These are phyloP conservation scores for Centruroides vittatus DNA, from an alignment of 1,140 invertebrate species.

Conservation along the genomic window DNA sequence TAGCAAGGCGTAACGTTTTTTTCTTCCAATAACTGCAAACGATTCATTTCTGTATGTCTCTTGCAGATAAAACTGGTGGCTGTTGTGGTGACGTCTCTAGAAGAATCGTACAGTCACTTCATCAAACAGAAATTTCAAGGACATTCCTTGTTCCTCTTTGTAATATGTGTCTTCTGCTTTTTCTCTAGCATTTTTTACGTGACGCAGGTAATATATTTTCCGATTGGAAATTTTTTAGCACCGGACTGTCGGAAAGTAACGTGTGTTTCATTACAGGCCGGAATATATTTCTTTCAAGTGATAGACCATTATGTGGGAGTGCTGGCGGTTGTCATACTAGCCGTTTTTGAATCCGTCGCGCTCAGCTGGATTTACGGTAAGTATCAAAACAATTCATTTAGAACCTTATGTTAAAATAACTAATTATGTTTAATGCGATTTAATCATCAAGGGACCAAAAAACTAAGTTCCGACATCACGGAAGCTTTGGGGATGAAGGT, in stretches of 20 bases:
- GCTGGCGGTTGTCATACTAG: constrained; percentile 76
- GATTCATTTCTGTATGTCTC: no score
- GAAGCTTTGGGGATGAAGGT: no score
- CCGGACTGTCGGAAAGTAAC: no score
- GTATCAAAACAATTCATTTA: neutral
- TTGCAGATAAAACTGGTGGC: constrained; percentile 13
- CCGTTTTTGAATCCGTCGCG: constrained; percentile 80
- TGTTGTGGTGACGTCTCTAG: constrained; percentile 10
- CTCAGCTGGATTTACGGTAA: constrained; percentile 72
- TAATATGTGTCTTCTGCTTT: constrained; percentile 10
- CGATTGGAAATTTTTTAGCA: no score
- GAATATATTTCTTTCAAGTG: constrained; percentile 82
- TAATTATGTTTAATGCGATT: no score
- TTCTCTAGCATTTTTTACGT: constrained; percentile 6
- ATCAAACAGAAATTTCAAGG: constrained; percentile 16
- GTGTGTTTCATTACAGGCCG: constrained; percentile 44
- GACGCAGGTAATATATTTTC: constrained; percentile 6
- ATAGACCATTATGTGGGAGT: constrained; percentile 86
- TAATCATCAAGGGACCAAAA: no score
- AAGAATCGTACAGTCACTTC: constrained; percentile 13
- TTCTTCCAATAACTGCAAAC: no score
- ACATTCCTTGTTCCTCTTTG: constrained; percentile 10
- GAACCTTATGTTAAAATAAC: no score
- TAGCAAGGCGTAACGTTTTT: no score
- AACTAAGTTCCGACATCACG: no score